phyloP scores from a whole-genome alignment of 2,113 vertebrate genomes.

The Capreolus pygargus region DNA sequence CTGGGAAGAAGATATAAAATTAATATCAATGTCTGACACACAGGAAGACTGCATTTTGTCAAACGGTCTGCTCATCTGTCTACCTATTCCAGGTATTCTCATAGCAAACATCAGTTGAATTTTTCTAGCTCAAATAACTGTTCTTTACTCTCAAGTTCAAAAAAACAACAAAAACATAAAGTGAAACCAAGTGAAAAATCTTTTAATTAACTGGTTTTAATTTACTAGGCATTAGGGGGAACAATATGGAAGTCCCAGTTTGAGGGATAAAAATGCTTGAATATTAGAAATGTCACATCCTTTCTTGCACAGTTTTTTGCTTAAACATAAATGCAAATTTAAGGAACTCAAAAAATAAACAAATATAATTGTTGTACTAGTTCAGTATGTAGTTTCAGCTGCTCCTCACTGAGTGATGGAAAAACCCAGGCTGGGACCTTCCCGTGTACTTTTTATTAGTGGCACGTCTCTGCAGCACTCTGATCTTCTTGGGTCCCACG shows the following conservation, averaged over 20 bases:
- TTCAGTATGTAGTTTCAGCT: not conserved
- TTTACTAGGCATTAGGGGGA: not conserved
- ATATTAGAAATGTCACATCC: not conserved
- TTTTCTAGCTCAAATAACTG: not conserved
- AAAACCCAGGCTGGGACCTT: not conserved
- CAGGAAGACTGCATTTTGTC: not conserved
- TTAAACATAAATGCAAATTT: constrained; percentile 9
- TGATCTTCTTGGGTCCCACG: not conserved
- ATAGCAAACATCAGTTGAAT: not conserved
- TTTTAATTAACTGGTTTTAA: not conserved
- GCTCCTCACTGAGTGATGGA: not conserved
- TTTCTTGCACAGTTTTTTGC: not conserved
- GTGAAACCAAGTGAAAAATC: not conserved
- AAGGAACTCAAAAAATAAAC: not conserved
- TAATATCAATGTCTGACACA: not conserved
- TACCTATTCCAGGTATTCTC: not conserved
- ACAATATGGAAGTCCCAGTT: not conserved
- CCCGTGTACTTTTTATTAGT: not conserved
- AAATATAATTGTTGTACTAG: not conserved
- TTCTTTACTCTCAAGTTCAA: not conserved
- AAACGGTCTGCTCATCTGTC: not conserved
- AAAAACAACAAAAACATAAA: constrained; percentile 10
- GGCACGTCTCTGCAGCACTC: not conserved
- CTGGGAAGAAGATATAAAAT: not conserved
- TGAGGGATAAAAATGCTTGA: not conserved